Evolutionary conservation across 2,888 invertebrate genomes (phyloP).

Genomic region (Conops quadrifasciatus): DNA sequence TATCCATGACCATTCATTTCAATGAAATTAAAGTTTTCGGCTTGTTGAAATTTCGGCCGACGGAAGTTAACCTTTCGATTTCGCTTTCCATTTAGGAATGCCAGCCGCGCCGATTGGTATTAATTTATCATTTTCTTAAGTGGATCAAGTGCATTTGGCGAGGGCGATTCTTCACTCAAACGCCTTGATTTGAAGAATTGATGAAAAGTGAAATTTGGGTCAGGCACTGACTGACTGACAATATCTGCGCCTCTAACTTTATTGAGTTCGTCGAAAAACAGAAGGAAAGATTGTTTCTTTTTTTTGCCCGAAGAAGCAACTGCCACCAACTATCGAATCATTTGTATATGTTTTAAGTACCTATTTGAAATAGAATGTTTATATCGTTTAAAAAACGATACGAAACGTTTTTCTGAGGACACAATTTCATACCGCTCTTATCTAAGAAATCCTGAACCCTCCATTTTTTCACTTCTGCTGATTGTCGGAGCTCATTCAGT

Average conservation of each 20-base stretch:
- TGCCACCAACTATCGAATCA: no score
- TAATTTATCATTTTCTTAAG: constrained; percentile 41
- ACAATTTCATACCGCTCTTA: no score
- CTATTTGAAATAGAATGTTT: no score
- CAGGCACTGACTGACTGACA: not conserved
- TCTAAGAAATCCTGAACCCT: no score
- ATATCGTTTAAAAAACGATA: no score
- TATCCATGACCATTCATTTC: constrained; percentile 1
- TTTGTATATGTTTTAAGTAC: no score
- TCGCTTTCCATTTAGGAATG: constrained; percentile 24
- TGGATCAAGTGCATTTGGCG: constrained; percentile 40
- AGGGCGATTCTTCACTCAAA: constrained; percentile 16
- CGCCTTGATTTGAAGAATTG: constrained; percentile 19
- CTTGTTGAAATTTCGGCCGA: constrained; percentile 9
- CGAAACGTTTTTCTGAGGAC: no score
- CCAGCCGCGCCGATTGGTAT: constrained; percentile 34
- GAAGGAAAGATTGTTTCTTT: not conserved
- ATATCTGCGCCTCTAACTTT: not conserved
- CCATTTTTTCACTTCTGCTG: constrained; percentile 38
- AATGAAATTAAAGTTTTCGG: constrained; percentile 4
- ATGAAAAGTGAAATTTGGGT: not conserved
- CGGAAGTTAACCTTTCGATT: constrained; percentile 36
- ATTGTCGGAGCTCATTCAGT: constrained; percentile 46
- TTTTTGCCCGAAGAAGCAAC: not conserved
- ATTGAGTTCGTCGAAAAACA: not conserved